Conservation (phyloP, 2,888 invertebrate genomes). For the Miltochrista miniata region DNA sequence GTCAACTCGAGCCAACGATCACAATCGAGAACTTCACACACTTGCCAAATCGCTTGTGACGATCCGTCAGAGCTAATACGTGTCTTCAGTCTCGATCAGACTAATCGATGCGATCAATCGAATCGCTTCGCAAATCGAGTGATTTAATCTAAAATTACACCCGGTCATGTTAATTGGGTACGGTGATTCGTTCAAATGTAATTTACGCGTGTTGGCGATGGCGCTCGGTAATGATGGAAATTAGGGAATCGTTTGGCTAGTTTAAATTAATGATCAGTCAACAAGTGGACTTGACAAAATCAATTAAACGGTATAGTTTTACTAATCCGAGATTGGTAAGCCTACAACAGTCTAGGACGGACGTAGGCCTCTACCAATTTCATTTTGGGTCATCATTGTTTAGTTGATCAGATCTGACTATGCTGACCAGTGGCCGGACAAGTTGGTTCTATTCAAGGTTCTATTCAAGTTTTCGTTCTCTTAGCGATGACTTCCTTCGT, state of each 20-base stretch:
- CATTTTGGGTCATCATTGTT: no score
- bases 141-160: slow-evolving; percentile 47
- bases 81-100: slow-evolving; percentile 65
- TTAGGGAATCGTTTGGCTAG: slow-evolving; percentile 14
- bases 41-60: slow-evolving; percentile 39
- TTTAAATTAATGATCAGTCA: not conserved
- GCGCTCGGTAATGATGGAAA: slow-evolving; percentile 30
- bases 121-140: slow-evolving; percentile 54
- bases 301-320: no score
- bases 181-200: slow-evolving; percentile 29
- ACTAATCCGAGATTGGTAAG: no score
- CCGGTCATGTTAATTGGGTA: slow-evolving; percentile 36
- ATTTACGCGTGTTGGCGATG: slow-evolving; percentile 34
- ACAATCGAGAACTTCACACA: slow-evolving; percentile 37
- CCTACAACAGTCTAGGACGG: no score
- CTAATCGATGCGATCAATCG: slow-evolving; percentile 67
- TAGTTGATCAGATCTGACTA: no score
- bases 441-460: no score
- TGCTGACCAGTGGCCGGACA: no score
- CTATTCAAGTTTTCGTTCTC: no score
- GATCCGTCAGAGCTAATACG: slow-evolving; percentile 66
- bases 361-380: no score
- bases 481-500: no score
- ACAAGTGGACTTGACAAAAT: not conserved
- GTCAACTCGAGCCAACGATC: slow-evolving; percentile 30